phyloP scores from a whole-genome alignment of 2,797 vertebrate genomes.

The Catharus ustulatus region DNA sequence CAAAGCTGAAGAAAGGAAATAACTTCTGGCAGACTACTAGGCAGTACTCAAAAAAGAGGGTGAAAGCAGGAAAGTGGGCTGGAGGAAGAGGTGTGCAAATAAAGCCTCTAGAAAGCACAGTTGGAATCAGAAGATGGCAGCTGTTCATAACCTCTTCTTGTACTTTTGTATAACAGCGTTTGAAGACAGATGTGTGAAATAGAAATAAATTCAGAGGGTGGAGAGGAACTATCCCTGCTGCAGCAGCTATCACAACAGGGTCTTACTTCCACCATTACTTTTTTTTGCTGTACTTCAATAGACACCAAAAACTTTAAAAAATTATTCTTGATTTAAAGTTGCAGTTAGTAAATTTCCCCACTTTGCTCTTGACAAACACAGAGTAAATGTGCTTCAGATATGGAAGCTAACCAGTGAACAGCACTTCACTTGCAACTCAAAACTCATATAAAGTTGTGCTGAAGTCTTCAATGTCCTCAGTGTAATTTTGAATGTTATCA shows the following conservation, averaged over 20 bases:
- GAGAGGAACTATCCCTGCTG: background rate
- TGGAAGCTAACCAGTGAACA: background rate
- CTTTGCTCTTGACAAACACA: background rate
- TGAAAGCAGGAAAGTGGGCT: background rate
- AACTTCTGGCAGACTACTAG: background rate
- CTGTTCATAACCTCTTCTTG: background rate
- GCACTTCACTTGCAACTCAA: slow-evolving; percentile 11
- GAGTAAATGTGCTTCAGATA: background rate
- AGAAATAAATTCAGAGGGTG: background rate
- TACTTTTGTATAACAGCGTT: background rate
- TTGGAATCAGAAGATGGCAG: background rate
- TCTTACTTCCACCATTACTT: background rate
- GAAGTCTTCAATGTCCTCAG: slow-evolving; percentile 18
- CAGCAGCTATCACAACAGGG: background rate
- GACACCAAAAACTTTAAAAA: background rate
- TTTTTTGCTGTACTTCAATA: background rate
- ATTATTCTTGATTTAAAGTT: background rate
- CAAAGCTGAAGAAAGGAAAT: background rate
- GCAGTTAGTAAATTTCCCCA: background rate
- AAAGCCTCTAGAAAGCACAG: background rate
- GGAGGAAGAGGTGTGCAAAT: background rate
- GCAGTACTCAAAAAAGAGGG: background rate
- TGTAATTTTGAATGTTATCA: background rate
- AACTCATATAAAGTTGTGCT: background rate
- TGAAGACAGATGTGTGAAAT: background rate